Evolutionary conservation across 1,140 invertebrate species (phyloP).

Genomic region (Drosophila ambigua): DNA sequence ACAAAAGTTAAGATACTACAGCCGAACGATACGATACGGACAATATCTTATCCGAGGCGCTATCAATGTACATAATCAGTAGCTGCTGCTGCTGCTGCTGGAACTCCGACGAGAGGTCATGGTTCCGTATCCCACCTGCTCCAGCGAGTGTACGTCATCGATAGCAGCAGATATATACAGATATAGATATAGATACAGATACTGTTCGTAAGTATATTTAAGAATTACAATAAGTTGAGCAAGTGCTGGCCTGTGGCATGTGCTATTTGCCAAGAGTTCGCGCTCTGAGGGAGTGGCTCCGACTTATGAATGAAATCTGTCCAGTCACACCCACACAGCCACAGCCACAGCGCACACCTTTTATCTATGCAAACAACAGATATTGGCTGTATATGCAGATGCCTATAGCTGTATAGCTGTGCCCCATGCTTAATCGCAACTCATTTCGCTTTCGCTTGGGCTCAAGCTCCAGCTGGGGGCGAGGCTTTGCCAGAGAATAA

Average conservation of each 20-base stretch:
- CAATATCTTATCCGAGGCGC: slow-evolving; percentile 76
- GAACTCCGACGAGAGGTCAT: slow-evolving; percentile 50
- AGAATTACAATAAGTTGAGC: slow-evolving; percentile 54
- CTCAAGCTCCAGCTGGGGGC: slow-evolving; percentile 11
- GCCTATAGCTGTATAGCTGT: too few species aligned
- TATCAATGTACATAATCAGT: slow-evolving; percentile 76
- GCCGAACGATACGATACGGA: slow-evolving; percentile 68
- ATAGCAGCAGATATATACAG: slow-evolving; percentile 39
- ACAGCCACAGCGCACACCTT: slow-evolving; percentile 13
- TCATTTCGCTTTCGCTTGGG: slow-evolving; percentile 55
- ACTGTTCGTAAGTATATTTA: slow-evolving; percentile 10
- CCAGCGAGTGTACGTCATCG: slow-evolving; percentile 55
- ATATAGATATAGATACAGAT: slow-evolving; percentile 3
- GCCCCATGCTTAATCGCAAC: slow-evolving; percentile 41
- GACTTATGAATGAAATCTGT: slow-evolving; percentile 73
- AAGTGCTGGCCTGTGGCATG: slow-evolving; percentile 17
- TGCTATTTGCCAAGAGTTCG: slow-evolving; percentile 53
- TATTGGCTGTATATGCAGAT: slow-evolving; percentile 52
- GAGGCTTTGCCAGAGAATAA: not conserved
- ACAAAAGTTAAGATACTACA: slow-evolving; percentile 73
- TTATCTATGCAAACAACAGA: slow-evolving; percentile 76
- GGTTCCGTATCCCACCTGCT: slow-evolving; percentile 21
- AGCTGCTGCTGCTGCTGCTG: slow-evolving; percentile 45
- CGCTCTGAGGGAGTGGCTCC: slow-evolving; percentile 46
- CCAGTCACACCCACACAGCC: slow-evolving; percentile 59